phyloP scores from a whole-genome alignment of 2,797 vertebrate species.

The Apodemus agrarius region DNA sequence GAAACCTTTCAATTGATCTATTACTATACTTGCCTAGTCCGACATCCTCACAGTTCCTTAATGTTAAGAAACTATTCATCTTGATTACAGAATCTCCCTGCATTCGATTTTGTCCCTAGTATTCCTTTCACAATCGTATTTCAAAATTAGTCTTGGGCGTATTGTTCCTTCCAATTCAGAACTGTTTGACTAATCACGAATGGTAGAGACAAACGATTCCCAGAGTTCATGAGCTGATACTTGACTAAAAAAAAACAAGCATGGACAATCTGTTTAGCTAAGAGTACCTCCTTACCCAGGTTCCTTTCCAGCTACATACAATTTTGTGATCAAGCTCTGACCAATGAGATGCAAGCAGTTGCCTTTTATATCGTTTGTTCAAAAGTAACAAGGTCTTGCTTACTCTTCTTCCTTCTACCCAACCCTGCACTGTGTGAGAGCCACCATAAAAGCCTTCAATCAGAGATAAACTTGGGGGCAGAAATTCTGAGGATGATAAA shows the following conservation, averaged over 20 bases:
- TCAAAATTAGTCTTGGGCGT: background rate
- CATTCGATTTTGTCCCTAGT: background rate
- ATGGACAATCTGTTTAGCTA: background rate
- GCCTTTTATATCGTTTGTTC: background rate
- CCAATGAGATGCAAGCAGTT: background rate
- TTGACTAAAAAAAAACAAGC: constrained; percentile 8
- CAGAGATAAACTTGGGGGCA: background rate
- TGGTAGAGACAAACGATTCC: background rate
- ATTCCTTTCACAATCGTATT: constrained; percentile 4
- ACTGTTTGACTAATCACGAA: background rate
- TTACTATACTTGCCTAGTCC: background rate
- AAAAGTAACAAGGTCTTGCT: background rate
- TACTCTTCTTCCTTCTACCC: background rate
- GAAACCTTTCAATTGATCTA: background rate
- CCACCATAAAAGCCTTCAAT: background rate
- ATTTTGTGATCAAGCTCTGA: background rate
- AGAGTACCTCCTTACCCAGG: background rate
- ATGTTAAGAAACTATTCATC: background rate
- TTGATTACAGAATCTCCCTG: background rate
- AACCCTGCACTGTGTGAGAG: background rate
- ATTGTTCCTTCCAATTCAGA: background rate
- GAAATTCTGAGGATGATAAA: constrained; percentile 1
- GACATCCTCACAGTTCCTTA: background rate
- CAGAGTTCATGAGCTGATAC: background rate
- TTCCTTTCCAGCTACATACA: background rate